These are phyloP conservation scores for Platysteira castanea DNA, from an alignment of 2,113 vertebrate genomes.

Conservation along the genomic window DNA sequence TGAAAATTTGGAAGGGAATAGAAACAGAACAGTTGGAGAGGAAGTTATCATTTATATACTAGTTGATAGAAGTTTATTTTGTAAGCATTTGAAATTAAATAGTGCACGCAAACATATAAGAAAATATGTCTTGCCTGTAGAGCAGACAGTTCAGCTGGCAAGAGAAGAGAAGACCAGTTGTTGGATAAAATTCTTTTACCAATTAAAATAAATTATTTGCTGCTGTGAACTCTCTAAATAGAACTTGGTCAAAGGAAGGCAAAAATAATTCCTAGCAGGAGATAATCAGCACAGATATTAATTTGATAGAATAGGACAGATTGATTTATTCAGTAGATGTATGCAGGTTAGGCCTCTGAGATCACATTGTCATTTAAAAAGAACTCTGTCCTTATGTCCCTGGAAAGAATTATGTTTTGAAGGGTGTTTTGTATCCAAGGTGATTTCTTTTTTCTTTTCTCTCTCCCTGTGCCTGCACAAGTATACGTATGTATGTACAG, in stretches of 20 bases:
- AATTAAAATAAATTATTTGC: constrained; percentile 24
- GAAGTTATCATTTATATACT: background rate
- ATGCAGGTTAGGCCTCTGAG: background rate
- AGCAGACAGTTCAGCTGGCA: constrained; percentile 2
- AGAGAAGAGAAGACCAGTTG: background rate
- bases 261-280: background rate
- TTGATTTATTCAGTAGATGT: constrained; percentile 23
- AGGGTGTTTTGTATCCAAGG: background rate
- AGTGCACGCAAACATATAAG: background rate
- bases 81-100: background rate
- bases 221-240: background rate
- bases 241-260: background rate
- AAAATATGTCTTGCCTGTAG: background rate
- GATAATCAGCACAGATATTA: background rate
- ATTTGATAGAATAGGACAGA: constrained; percentile 10
- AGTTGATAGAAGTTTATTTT: constrained; percentile 35
- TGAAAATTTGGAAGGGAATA: background rate
- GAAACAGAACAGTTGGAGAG: background rate
- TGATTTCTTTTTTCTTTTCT: background rate
- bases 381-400: background rate
- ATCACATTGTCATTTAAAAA: background rate
- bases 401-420: background rate
- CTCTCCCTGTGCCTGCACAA: background rate
- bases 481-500: background rate
- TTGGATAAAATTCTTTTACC: background rate